Percentiles rank a stretch among this genome's conserved stretches.
Evolutionary conservation across 1,140 invertebrate species (phyloP).

Genomic region (Bilobella aurantiaca): DNA sequence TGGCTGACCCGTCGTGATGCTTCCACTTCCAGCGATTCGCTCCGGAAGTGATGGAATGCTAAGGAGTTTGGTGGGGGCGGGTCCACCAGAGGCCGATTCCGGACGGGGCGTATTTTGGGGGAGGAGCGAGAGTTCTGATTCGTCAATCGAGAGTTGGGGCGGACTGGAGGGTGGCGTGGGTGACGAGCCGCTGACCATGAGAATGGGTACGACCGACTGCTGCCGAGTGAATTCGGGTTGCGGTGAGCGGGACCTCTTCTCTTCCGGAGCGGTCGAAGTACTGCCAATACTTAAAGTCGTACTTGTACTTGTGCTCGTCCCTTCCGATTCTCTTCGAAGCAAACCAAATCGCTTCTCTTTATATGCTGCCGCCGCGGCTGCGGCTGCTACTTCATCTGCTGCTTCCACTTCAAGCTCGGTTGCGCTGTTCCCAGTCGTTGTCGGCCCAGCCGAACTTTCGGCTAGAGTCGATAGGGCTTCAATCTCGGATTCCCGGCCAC

Average conservation of each 20-base stretch:
- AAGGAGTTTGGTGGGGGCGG: not conserved
- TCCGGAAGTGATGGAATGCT: not conserved
- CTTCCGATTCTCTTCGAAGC: slow-evolving; percentile 8
- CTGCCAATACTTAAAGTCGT: no score
- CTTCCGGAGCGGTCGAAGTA: no score
- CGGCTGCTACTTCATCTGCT: slow-evolving; percentile 16
- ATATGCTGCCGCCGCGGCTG: slow-evolving; percentile 13
- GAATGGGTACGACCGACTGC: slow-evolving; percentile 30
- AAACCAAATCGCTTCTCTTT: slow-evolving; percentile 16
- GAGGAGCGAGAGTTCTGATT: slow-evolving; percentile 2
- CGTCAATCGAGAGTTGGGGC: slow-evolving; percentile 8
- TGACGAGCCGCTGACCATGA: slow-evolving; percentile 32
- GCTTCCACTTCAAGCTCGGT: not conserved
- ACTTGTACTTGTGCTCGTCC: not conserved
- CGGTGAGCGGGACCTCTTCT: no score
- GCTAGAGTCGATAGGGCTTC: no score
- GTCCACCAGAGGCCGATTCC: not conserved
- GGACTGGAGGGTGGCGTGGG: slow-evolving; percentile 30
- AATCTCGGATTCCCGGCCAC: slow-evolving; percentile 37
- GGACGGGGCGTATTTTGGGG: not conserved
- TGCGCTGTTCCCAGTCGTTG: slow-evolving; percentile 11
- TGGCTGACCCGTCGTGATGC: not conserved
- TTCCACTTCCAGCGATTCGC: not conserved
- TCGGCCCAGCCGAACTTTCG: not conserved
- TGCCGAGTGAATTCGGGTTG: slow-evolving; percentile 11